Percentiles rank a stretch among this genome's conserved stretches.
Conservation (phyloP, 1,140 invertebrate genomes). For the Maniola jurtina region DNA sequence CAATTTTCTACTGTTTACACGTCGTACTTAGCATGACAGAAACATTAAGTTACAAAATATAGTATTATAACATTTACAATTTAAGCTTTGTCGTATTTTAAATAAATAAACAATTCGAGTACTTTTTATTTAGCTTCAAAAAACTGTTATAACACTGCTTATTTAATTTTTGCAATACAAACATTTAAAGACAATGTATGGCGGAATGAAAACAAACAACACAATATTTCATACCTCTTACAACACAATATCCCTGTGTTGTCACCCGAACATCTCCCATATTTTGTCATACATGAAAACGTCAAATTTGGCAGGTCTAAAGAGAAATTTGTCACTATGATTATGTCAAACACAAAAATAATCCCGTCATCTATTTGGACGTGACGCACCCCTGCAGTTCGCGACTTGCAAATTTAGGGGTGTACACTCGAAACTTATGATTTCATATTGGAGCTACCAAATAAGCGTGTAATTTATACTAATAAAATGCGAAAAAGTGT, state of each 20-base stretch:
- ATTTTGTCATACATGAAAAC: slow-evolving; percentile 36
- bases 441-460: slow-evolving; percentile 26
- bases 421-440: slow-evolving; percentile 35
- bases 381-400: slow-evolving; percentile 64
- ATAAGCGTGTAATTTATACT: slow-evolving; percentile 5
- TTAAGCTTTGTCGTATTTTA: no score
- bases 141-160: no score
- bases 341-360: slow-evolving; percentile 79
- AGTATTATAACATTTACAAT: no score
- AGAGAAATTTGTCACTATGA: slow-evolving; percentile 76
- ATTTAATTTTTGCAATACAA: no score
- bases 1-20: slow-evolving; percentile 5
- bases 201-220: neutral
- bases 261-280: slow-evolving; percentile 1
- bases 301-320: slow-evolving; percentile 64
- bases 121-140: no score
- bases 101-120: no score
- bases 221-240: no score
- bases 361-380: slow-evolving; percentile 76
- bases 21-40: no score
- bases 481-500: neutral
- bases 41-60: no score
- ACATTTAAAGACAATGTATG: no score
- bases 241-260: neutral
- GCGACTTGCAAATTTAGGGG: slow-evolving; percentile 73